phyloP scores from a whole-genome alignment of 2,113 vertebrate species.

The Crocuta crocuta region DNA sequence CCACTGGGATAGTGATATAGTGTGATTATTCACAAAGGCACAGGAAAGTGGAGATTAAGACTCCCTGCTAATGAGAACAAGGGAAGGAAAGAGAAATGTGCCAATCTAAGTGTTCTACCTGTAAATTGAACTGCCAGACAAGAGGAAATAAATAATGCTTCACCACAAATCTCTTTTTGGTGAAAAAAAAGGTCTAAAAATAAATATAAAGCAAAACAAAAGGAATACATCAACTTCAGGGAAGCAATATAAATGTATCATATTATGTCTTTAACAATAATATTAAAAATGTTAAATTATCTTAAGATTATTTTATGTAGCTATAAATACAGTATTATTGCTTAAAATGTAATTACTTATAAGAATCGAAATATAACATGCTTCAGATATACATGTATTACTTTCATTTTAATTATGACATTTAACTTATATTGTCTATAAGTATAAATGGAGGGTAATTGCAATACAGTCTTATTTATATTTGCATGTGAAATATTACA shows the following conservation, averaged over 20 bases:
- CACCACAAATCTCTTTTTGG: slow-evolving; percentile 51
- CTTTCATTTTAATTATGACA: background rate
- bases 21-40: slow-evolving; percentile 82
- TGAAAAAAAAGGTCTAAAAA: slow-evolving; percentile 58
- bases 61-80: slow-evolving; percentile 80
- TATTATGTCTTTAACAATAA: slow-evolving; percentile 39
- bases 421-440: background rate
- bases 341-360: background rate
- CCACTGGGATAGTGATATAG: slow-evolving; percentile 80
- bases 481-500: background rate
- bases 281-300: slow-evolving; percentile 16
- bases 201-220: slow-evolving; percentile 69
- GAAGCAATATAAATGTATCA: background rate
- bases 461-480: background rate
- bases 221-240: background rate
- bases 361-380: background rate
- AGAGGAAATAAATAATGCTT: slow-evolving; percentile 73
- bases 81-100: slow-evolving; percentile 75
- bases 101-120: slow-evolving; percentile 60
- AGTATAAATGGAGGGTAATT: background rate
- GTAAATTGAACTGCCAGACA: slow-evolving; percentile 76
- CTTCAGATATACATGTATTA: background rate
- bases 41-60: slow-evolving; percentile 76
- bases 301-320: background rate
- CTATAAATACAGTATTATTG: background rate